Conservation (phyloP, 2,797 vertebrate species). For the Knipowitschia caucasica region DNA sequence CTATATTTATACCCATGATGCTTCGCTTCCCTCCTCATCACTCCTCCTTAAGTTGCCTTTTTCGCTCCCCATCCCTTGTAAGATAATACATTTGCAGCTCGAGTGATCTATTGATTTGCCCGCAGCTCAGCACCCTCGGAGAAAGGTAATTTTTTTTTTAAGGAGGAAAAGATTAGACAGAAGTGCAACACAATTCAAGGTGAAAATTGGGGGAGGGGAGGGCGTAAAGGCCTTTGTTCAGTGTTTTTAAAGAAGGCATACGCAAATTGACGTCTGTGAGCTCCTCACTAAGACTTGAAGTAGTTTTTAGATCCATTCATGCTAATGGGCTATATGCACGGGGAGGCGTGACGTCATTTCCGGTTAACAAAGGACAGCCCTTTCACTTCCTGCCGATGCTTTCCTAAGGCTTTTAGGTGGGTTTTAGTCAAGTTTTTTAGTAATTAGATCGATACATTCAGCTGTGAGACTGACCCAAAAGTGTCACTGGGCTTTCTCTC, state of each 20-base stretch:
- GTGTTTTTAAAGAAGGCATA: constrained; percentile 39
- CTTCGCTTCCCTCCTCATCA: constrained; percentile 36
- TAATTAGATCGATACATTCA: too few species aligned
- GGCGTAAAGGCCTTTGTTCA: constrained; percentile 28
- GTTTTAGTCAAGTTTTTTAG: too few species aligned
- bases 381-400: too few species aligned
- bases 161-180: constrained; percentile 68
- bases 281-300: too few species aligned
- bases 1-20: constrained; percentile 32
- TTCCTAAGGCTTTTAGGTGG: too few species aligned
- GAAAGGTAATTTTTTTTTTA: constrained; percentile 72
- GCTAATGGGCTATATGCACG: too few species aligned
- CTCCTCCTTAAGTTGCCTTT: constrained; percentile 15
- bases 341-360: too few species aligned
- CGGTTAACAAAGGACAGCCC: too few species aligned
- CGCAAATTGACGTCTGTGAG: constrained; percentile 2
- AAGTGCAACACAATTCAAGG: constrained; percentile 65
- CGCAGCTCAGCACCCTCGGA: constrained; percentile 57
- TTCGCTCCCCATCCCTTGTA: constrained; percentile 44
- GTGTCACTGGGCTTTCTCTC: too few species aligned
- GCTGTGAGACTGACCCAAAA: too few species aligned
- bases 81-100: constrained; percentile 79
- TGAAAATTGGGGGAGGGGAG: constrained; percentile 36
- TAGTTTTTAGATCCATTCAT: too few species aligned
- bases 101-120: constrained; percentile 76